Conservation (phyloP, 1,140 invertebrate genomes). For the Halesus radiatus region DNA sequence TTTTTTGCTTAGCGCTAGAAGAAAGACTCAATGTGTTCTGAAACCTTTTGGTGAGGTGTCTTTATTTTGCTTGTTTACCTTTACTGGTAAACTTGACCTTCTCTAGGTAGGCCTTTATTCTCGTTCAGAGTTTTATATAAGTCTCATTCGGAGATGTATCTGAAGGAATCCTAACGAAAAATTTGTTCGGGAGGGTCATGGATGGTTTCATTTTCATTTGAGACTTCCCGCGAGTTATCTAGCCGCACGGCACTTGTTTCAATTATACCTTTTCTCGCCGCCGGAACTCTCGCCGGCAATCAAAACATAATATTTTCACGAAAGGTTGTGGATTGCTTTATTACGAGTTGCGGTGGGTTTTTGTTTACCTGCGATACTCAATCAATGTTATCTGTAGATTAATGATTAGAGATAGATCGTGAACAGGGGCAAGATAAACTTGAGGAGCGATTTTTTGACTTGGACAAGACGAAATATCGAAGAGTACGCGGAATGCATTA, state of each 20-base stretch:
- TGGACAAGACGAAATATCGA: no score
- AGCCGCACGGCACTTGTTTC: conserved; percentile 5
- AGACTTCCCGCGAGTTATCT: conserved; percentile 11
- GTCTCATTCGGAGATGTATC: conserved; percentile 46
- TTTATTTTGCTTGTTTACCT: neutral
- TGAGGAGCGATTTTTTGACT: no score
- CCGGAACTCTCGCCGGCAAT: neutral
- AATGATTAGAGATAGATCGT: no score
- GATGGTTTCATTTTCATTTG: conserved; percentile 36
- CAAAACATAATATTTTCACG: neutral
- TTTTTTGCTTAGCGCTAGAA: neutral
- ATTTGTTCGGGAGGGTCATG: conserved; percentile 53
- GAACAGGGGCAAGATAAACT: no score
- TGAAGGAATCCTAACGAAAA: conserved; percentile 49
- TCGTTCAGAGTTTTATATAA: conserved; percentile 43
- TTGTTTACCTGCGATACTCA: neutral
- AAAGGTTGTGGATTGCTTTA: neutral
- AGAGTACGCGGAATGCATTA: no score
- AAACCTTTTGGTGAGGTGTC: neutral
- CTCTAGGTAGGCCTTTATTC: conserved; percentile 30
- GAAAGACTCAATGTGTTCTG: neutral
- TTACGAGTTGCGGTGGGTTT: neutral
- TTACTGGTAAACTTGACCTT: conserved; percentile 18
- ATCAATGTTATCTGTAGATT: neutral
- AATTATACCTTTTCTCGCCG: neutral